Evolutionary conservation across 2,113 vertebrate species (phyloP).

Genomic region (Strix aluco): DNA sequence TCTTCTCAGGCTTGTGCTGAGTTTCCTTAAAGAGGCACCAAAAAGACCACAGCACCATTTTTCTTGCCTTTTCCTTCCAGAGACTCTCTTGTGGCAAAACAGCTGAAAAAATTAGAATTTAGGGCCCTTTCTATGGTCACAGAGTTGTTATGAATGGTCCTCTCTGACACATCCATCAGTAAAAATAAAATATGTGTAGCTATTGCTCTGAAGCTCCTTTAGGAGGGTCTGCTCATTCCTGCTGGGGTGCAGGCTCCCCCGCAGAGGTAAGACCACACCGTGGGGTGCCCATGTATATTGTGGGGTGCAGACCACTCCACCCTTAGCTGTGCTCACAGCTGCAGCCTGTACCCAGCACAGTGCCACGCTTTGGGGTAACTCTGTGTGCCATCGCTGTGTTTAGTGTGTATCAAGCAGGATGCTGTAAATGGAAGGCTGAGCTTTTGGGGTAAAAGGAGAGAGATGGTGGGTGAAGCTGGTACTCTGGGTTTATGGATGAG

Average conservation of each 20-base stretch:
- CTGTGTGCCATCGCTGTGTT: rapidly evolving
- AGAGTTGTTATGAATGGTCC: not conserved
- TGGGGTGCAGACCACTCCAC: not conserved
- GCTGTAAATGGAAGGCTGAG: not conserved
- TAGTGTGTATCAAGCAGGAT: not conserved
- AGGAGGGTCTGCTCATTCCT: not conserved
- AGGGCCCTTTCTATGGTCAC: not conserved
- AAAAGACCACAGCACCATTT: not conserved
- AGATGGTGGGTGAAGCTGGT: not conserved
- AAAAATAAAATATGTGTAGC: not conserved
- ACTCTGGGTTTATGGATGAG: not conserved
- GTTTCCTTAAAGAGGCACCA: not conserved
- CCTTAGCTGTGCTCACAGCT: not conserved
- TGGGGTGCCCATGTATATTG: rapidly evolving
- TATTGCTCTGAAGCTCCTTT: not conserved
- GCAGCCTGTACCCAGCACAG: too few relatives aligned
- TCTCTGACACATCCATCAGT: not conserved
- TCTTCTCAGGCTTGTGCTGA: not conserved
- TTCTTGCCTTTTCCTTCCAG: not conserved
- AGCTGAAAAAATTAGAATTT: not conserved
- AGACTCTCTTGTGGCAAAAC: not conserved
- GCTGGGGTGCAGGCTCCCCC: rapidly evolving
- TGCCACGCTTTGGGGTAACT: rapidly evolving
- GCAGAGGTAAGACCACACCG: not conserved
- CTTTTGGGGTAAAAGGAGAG: not conserved